These are phyloP conservation scores for Caranx ignobilis DNA, from an alignment of 2,113 vertebrate species.

Conservation along the genomic window DNA sequence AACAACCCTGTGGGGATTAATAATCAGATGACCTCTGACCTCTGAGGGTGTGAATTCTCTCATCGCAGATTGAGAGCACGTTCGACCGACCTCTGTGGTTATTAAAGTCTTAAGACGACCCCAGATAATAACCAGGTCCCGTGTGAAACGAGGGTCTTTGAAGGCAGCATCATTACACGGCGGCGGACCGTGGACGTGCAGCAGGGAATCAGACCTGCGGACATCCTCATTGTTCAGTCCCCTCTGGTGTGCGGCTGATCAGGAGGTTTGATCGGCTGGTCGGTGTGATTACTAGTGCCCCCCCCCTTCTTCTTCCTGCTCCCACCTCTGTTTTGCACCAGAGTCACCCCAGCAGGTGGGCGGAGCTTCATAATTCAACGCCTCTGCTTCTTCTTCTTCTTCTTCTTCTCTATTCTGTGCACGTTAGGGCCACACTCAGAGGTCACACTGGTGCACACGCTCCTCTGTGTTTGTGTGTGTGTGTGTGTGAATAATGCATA, in stretches of 20 bases:
- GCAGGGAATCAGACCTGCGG: slow-evolving; percentile 4
- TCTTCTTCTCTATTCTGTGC: slow-evolving; percentile 55
- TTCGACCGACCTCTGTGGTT: slow-evolving; percentile 40
- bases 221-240: not conserved
- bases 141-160: slow-evolving; percentile 25
- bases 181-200: slow-evolving; percentile 26
- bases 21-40: slow-evolving; percentile 31
- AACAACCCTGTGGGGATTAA: not conserved
- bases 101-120: slow-evolving; percentile 45
- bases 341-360: slow-evolving; percentile 69
- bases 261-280: slow-evolving; percentile 27
- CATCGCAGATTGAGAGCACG: slow-evolving; percentile 31
- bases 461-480: slow-evolving; percentile 3
- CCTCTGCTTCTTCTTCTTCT: no score
- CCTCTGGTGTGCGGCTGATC: no score
- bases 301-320: no score
- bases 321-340: slow-evolving; percentile 29
- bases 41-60: not conserved
- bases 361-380: slow-evolving; percentile 69
- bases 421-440: slow-evolving; percentile 52
- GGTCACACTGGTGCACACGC: slow-evolving; percentile 41
- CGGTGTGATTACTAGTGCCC: slow-evolving; percentile 27
- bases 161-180: slow-evolving; percentile 36
- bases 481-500: slow-evolving; percentile 15
- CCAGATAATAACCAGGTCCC: slow-evolving; percentile 28